Evolutionary conservation across 2,888 invertebrate genomes (phyloP).

Genomic region (Andrena fulva): DNA sequence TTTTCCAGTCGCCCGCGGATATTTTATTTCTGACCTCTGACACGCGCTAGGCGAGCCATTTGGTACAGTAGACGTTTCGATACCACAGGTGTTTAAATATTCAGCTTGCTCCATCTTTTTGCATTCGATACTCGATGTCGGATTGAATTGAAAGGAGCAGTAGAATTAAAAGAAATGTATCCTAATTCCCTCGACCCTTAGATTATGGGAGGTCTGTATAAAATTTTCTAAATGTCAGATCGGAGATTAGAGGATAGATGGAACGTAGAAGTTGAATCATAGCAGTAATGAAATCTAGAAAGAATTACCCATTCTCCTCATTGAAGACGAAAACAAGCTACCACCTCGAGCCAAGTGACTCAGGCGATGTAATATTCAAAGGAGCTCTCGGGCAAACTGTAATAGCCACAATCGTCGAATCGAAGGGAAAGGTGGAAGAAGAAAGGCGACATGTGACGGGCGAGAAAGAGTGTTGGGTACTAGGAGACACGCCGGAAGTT

Average conservation of each 20-base stretch:
- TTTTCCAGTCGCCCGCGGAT: not conserved
- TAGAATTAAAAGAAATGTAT: no score
- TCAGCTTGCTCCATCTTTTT: no score
- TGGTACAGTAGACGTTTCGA: no score
- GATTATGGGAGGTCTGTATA: no score
- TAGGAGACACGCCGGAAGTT: conserved; percentile 57
- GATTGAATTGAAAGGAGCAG: no score
- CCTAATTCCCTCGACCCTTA: no score
- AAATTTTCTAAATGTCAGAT: no score
- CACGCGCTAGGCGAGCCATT: not conserved
- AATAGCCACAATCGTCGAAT: conserved; percentile 8
- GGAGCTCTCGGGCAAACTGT: not conserved
- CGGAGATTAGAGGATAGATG: no score
- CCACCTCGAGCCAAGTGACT: conserved; percentile 4
- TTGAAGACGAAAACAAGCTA: not conserved
- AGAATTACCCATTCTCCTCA: not conserved
- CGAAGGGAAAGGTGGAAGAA: conserved; percentile 1
- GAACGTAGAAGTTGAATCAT: not conserved
- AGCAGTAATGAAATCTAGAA: not conserved
- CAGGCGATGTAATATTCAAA: not conserved
- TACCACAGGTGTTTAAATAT: no score
- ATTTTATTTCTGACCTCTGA: conserved; percentile 7
- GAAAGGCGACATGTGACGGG: not conserved
- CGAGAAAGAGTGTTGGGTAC: conserved; percentile 37
- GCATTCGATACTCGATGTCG: no score